Percentiles rank a stretch among this genome's conserved stretches.
These are phyloP conservation scores for Microctenopoma stevenorrisi DNA, from an alignment of 2,797 vertebrate genomes.

Conservation along the genomic window DNA sequence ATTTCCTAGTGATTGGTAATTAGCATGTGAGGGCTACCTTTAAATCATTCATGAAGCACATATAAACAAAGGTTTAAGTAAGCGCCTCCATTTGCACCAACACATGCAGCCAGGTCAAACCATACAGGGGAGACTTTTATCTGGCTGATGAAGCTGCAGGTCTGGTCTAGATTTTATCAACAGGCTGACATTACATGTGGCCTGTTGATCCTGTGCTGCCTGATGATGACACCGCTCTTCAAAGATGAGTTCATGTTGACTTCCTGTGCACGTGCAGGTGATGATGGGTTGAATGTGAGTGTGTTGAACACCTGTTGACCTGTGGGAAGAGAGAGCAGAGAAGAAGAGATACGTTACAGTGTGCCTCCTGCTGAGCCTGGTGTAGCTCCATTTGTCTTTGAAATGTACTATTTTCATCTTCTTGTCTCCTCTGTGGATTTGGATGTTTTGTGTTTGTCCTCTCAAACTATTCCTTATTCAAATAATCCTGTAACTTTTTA, in stretches of 20 bases:
- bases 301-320: background rate
- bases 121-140: no score
- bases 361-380: no score
- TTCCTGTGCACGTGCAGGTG: rapidly evolving
- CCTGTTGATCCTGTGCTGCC: no score
- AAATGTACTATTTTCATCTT: background rate
- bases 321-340: rapidly evolving
- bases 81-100: no score
- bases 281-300: background rate
- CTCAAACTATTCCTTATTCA: background rate
- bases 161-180: no score
- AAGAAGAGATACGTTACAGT: background rate
- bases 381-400: no score
- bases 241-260: background rate
- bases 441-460: background rate
- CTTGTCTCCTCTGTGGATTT: background rate
- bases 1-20: background rate
- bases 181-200: no score
- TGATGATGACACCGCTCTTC: background rate
- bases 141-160: no score
- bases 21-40: background rate
- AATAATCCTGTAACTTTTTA: background rate
- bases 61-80: no score
- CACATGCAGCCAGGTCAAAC: no score
- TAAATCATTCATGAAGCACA: no score